Conservation (phyloP, 2,113 vertebrate genomes). For the Coptodon rendalli region DNA sequence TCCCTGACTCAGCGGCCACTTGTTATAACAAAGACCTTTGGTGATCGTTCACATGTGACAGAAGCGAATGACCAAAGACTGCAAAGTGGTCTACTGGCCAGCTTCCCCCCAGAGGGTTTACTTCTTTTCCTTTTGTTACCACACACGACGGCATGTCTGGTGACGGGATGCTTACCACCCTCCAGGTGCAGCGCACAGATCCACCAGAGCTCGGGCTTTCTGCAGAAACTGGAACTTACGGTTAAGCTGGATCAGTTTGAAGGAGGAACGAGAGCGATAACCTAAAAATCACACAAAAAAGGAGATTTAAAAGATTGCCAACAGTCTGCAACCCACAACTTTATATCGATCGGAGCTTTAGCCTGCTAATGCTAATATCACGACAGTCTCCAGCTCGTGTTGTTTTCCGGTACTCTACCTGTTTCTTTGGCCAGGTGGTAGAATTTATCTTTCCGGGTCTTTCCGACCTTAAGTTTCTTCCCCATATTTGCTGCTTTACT, state of each 20-base stretch:
- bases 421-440: constrained; percentile 97
- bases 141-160: neutral
- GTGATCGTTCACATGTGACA: neutral
- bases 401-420: constrained; percentile 55
- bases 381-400: neutral
- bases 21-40: neutral
- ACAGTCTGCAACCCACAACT: neutral
- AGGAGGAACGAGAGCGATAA: constrained; percentile 93
- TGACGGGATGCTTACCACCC: constrained; percentile 80
- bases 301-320: neutral
- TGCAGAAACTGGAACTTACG: constrained; percentile 94
- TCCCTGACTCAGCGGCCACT: neutral
- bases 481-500: constrained; percentile 76
- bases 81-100: neutral
- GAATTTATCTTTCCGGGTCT: constrained; percentile 91
- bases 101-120: neutral
- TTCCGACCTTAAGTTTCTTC: constrained; percentile 92
- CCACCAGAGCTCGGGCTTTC: constrained; percentile 85
- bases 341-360: neutral
- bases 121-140: neutral
- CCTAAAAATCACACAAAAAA: constrained; percentile 60
- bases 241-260: constrained; percentile 96
- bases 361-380: neutral
- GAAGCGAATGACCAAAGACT: neutral
- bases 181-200: constrained; percentile 91